These are phyloP conservation scores for Agrilus cyanescens DNA, from an alignment of 2,888 invertebrate genomes.

Conservation along the genomic window DNA sequence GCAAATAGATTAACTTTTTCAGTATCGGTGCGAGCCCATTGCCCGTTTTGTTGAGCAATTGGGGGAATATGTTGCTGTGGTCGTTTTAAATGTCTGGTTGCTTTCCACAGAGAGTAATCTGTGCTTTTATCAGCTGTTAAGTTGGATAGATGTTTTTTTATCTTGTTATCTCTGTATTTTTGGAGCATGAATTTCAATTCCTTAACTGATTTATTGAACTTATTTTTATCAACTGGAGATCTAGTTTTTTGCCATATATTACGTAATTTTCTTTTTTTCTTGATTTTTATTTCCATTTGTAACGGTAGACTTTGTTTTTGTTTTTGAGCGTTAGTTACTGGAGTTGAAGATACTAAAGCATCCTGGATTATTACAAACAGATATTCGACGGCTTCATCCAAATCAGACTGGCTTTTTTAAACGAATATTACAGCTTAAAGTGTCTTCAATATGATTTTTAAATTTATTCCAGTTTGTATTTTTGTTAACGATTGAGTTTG, in stretches of 20 bases:
- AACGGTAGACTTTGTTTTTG: slow-evolving; percentile 6
- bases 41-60: slow-evolving; percentile 2
- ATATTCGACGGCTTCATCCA: slow-evolving; percentile 9
- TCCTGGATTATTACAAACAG: slow-evolving; percentile 8
- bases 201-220: slow-evolving; percentile 10
- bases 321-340: slow-evolving; percentile 4
- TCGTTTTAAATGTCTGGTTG: slow-evolving; percentile 6
- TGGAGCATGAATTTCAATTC: slow-evolving; percentile 10
- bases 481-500: too few relatives aligned
- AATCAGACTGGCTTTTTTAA: slow-evolving; percentile 8
- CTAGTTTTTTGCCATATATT: slow-evolving; percentile 11
- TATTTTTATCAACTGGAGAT: slow-evolving; percentile 10
- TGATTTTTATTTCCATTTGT: slow-evolving; percentile 9
- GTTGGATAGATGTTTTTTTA: slow-evolving; percentile 1
- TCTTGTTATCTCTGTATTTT: slow-evolving; percentile 6
- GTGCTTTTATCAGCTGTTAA: slow-evolving; percentile 6
- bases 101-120: slow-evolving; percentile 7
- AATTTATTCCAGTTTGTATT: slow-evolving; percentile 14
- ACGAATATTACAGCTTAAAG: slow-evolving; percentile 4
- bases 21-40: slow-evolving; percentile 4
- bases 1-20: slow-evolving; percentile 6
- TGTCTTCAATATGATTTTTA: slow-evolving; percentile 7
- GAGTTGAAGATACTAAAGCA: slow-evolving; percentile 11
- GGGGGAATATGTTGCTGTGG: slow-evolving; percentile 3
- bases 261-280: too few relatives aligned